Percentiles rank a stretch among this genome's conserved stretches.
Evolutionary conservation across 2,113 vertebrate genomes (phyloP).

Genomic region (Damaliscus lunatus): DNA sequence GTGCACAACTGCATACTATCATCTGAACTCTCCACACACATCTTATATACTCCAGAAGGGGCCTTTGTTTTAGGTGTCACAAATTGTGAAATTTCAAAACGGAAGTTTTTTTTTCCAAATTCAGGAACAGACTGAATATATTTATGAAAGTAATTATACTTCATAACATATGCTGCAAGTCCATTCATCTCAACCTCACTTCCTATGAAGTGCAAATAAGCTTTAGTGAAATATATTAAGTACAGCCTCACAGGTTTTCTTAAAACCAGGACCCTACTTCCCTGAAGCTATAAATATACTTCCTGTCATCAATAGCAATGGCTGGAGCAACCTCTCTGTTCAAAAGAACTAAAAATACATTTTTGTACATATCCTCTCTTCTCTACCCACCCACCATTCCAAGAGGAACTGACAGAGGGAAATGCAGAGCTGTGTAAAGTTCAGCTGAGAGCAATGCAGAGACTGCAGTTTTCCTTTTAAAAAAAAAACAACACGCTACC

Average conservation of each 20-base stretch:
- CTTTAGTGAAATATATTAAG: constrained; percentile 43
- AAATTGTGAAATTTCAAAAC: constrained; percentile 26
- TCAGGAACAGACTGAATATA: constrained; percentile 2
- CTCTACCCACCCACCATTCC: constrained; percentile 54
- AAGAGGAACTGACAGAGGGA: constrained; percentile 57
- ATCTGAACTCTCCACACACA: neutral
- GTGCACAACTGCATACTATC: neutral
- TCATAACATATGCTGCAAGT: neutral
- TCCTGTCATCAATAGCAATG: constrained; percentile 62
- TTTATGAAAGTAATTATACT: neutral
- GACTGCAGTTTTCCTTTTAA: constrained; percentile 3
- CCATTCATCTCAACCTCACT: neutral
- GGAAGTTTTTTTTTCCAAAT: constrained; percentile 10
- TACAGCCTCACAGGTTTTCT: constrained; percentile 32
- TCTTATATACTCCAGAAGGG: neutral
- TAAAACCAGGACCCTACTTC: constrained; percentile 34
- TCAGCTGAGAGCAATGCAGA: neutral
- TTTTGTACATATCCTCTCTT: constrained; percentile 64
- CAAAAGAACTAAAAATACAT: constrained; percentile 72
- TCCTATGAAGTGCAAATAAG: constrained; percentile 17
- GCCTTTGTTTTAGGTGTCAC: neutral
- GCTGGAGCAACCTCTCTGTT: constrained; percentile 54
- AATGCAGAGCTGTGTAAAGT: constrained; percentile 50
- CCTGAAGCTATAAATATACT: constrained; percentile 62
- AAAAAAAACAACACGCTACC: neutral